Base-by-base conservation (phyloP, 1,140 invertebrate genomes). In the Chelonus insularis region DNA sequence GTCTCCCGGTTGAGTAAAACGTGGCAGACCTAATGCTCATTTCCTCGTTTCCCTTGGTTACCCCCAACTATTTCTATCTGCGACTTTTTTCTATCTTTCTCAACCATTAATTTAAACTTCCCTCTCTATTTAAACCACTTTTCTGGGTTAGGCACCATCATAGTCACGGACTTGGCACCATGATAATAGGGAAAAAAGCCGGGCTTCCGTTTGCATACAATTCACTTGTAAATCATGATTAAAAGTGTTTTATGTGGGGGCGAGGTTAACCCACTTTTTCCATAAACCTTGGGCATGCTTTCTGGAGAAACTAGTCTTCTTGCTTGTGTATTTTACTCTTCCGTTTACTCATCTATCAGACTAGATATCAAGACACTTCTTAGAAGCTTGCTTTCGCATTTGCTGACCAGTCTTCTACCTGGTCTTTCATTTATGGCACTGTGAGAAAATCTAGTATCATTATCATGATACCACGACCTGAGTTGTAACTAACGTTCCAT, bases 121-220 rank as follows among this genome's bases (percentile, higher is more conserved):
- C 12, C 18, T 8, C 20, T 39, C 14, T 5, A 32, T 0, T 25
- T 29, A 25, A 34, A 21, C 14, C 29, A 12, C n/a, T 20, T 52
- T 32, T 18, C 25, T 52, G 50, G 32, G 50, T 32, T 52, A 52
- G 50, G 50, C 50, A 32, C 11, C 21, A 23, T 21, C 18, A 18
- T 36, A 52, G 36, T 60, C 36, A 60, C 50, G 36, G 56, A 14
- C 20, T 16, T 34, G 36, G 48, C 12, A 59, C 12, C n/a, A 11
- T 20, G 50, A 60, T 60, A 54, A 60, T 60, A 6, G 48, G 14
- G 58, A 16, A 55, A 55, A 55, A 37, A 37, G 4, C 7, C 12
- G 6, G 12, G 37, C 58, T 60, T 60, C 58, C 58, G 58, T 54
- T 60, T 54, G 8, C 48, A 60, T 39, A 45, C 50, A 51, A 59